These are phyloP conservation scores for Glaucomys volans DNA, from an alignment of 2,113 vertebrate genomes.

Conservation along the genomic window DNA sequence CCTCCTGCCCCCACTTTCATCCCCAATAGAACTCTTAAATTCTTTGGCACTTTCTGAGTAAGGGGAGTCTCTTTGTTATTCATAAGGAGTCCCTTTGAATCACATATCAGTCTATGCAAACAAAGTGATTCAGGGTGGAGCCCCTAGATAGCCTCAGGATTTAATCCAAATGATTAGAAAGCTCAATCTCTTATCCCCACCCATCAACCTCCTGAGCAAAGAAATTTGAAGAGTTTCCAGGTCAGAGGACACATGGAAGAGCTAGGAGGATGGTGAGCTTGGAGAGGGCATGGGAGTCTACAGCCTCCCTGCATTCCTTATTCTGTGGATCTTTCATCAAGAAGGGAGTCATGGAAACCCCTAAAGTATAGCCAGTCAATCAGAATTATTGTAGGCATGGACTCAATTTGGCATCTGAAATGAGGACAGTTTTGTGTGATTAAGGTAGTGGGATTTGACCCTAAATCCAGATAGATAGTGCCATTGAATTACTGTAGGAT, in stretches of 20 bases:
- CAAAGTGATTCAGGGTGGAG: not conserved
- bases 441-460: not conserved
- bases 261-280: not conserved
- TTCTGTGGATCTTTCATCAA: not conserved
- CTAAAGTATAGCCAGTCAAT: not conserved
- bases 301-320: not conserved
- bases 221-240: not conserved
- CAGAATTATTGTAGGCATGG: not conserved
- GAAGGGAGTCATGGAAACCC: not conserved
- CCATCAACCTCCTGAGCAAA: not conserved
- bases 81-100: not conserved
- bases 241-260: no score
- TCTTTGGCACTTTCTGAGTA: not conserved
- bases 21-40: not conserved
- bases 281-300: not conserved
- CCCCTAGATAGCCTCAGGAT: not conserved
- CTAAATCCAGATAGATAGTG: not conserved
- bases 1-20: not conserved
- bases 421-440: not conserved
- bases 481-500: not conserved
- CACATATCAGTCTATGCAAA: not conserved
- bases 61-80: not conserved
- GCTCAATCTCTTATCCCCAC: not conserved
- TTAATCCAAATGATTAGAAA: not conserved
- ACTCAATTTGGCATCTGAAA: not conserved